A percentile compares a stretch with the other conserved stretches of the same genome.
Evolutionary conservation across 2,797 vertebrate genomes (phyloP).

Genomic region (Myoxocephalus aenaeus): DNA sequence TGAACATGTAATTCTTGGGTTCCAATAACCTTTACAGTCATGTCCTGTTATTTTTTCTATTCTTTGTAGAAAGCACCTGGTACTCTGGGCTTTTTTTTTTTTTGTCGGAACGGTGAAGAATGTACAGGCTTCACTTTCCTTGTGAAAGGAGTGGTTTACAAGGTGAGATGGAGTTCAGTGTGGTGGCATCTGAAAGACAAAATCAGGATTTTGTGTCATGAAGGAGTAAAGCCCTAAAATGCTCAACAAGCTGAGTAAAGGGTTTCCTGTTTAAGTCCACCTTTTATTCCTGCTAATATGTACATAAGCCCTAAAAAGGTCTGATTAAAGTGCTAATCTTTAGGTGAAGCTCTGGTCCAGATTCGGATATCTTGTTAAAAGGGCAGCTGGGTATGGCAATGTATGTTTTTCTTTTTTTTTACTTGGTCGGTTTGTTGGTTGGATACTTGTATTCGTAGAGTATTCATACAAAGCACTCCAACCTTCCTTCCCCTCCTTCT

Average conservation of each 20-base stretch:
- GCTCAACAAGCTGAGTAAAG: slow-evolving; percentile 13
- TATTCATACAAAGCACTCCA: slow-evolving; percentile 48
- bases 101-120: slow-evolving; percentile 17
- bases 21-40: slow-evolving; percentile 19
- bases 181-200: slow-evolving; percentile 17
- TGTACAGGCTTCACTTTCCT: slow-evolving; percentile 32
- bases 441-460: slow-evolving; percentile 6
- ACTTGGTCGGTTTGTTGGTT: background rate
- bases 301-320: slow-evolving; percentile 25
- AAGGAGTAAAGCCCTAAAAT: slow-evolving; percentile 13
- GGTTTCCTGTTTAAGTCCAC: slow-evolving; percentile 11
- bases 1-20: slow-evolving; percentile 4
- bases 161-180: slow-evolving; percentile 51
- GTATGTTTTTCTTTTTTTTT: background rate
- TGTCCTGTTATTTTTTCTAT: slow-evolving; percentile 58
- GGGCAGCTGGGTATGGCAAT: background rate
- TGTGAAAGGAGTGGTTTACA: slow-evolving; percentile 42
- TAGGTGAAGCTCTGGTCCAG: slow-evolving; percentile 1
- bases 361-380: slow-evolving; percentile 22
- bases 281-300: slow-evolving; percentile 21
- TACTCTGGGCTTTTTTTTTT: slow-evolving; percentile 49
- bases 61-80: slow-evolving; percentile 52
- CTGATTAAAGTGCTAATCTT: slow-evolving; percentile 18
- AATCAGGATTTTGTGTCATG: slow-evolving; percentile 39
- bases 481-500: slow-evolving; percentile 47